These are phyloP conservation scores for Aratinga solstitialis DNA, from an alignment of 2,797 vertebrate species.

Conservation along the genomic window DNA sequence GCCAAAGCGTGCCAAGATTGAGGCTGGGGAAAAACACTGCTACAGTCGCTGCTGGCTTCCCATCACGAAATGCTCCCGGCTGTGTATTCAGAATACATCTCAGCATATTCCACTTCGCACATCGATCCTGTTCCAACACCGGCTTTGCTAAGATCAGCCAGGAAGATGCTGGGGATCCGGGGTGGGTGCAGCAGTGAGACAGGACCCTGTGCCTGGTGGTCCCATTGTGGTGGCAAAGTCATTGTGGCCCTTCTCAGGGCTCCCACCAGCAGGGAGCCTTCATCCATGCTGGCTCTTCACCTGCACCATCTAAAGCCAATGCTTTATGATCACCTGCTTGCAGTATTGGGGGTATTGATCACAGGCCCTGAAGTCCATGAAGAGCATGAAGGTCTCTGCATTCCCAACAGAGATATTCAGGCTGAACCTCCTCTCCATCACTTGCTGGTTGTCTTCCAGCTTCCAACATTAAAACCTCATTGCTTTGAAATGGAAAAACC, in stretches of 20 bases:
- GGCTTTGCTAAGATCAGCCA: neutral
- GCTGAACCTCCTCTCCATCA: neutral
- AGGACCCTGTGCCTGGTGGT: rapidly evolving
- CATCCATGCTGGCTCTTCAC: neutral
- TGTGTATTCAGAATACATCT: neutral
- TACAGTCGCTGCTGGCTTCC: neutral
- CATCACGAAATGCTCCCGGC: neutral
- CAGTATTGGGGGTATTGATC: neutral
- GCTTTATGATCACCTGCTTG: neutral
- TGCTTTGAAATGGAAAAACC: neutral
- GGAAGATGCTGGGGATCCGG: neutral
- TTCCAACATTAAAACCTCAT: neutral
- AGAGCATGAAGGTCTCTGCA: neutral
- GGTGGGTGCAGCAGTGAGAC: neutral
- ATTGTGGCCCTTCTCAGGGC: neutral
- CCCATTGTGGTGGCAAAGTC: neutral
- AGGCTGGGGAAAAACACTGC: neutral
- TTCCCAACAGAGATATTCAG: neutral
- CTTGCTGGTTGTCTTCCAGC: neutral
- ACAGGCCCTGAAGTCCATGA: neutral
- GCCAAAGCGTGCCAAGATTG: neutral
- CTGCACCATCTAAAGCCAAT: neutral
- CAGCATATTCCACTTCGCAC: neutral
- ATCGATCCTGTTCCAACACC: neutral
- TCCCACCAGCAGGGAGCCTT: neutral